Base-by-base conservation (phyloP, 2,113 vertebrate species). In the Acanthisitta chloris region DNA sequence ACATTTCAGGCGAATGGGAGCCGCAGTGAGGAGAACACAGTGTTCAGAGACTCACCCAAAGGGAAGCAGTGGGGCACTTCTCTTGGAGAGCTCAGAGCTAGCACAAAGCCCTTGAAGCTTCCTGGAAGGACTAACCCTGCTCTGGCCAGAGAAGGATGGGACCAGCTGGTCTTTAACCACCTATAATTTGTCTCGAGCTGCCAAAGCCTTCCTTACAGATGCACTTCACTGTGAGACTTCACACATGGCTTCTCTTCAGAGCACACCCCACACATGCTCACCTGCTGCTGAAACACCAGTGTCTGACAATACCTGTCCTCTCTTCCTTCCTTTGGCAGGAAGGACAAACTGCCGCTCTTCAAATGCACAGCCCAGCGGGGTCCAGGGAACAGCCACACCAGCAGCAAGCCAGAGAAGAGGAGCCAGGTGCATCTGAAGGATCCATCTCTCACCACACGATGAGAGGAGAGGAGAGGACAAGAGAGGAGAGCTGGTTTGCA, bases 321-420 rank as follows among this genome's bases (percentile, higher is more conserved):
- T 97, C 86, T 97, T 88, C 97, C 64, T 94, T 69, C 69, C 49
- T 83, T 97, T 96, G 97, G 83, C 97, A 98, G 98, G 97, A 98
- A 98, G 91, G 98, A 98, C 95, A 98, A 96, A 43, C 42, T 88
- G 65, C 94, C 96, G 17, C 82, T 64, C 58, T 91, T 93, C 24
- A 98, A 97, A 94, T 89, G 96, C 86, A 24, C 96, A 65, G 62
- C 97, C 90, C 97, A 78, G 58, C 81, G 84, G 52, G 95, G 95
- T 80, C 96, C 95, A 7, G 95, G 97, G 82, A 98, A 86, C 92
- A 96, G 95, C 96, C 95, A 91, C 6, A 89, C 97, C 73, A 92
- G 25, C 13, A 46, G 95, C 71, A 98, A 97, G 93, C 57, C 96
- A 7, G 96, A 97, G 74, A 98, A 97, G 97, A 98, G 97, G 96